A percentile compares a stretch with the other conserved stretches of the same genome.
These are phyloP conservation scores for Tetrao urogallus DNA, from an alignment of 2,113 vertebrate species.

Conservation along the genomic window DNA sequence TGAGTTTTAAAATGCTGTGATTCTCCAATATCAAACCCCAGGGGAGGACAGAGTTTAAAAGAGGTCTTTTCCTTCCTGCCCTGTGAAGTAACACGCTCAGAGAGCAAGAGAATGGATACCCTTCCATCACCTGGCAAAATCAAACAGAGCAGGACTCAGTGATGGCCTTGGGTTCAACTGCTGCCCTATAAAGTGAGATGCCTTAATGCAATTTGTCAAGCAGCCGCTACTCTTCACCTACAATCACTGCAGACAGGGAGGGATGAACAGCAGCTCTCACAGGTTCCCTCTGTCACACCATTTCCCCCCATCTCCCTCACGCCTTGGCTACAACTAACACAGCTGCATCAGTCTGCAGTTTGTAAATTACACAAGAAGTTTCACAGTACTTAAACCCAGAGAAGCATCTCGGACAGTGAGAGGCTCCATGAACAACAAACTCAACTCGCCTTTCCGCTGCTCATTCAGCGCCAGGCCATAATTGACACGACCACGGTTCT, in stretches of 20 bases:
- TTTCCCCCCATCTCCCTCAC: not conserved
- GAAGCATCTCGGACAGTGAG: not conserved
- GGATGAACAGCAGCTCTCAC: not conserved
- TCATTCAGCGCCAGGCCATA: conserved; percentile 83
- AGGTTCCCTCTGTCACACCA: not conserved
- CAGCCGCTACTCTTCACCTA: not conserved
- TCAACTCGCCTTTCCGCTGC: conserved; percentile 90
- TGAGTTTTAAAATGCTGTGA: not conserved
- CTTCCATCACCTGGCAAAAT: not conserved
- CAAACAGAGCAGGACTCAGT: not conserved
- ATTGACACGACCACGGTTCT: conserved; percentile 92
- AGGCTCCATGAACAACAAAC: not conserved
- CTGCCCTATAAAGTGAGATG: not conserved
- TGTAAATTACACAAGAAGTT: not conserved
- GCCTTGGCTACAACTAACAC: not conserved
- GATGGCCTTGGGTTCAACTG: not conserved
- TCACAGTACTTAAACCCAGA: not conserved
- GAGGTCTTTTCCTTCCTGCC: not conserved
- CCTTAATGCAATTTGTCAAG: not conserved
- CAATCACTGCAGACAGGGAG: not conserved
- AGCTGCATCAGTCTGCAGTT: not conserved
- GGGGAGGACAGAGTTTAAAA: not conserved
- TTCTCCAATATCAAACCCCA: not conserved
- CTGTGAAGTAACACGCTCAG: not conserved
- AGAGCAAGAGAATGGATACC: not conserved